Evolutionary conservation across 2,888 invertebrate species (phyloP).

Genomic region (Chalcis sispes): DNA sequence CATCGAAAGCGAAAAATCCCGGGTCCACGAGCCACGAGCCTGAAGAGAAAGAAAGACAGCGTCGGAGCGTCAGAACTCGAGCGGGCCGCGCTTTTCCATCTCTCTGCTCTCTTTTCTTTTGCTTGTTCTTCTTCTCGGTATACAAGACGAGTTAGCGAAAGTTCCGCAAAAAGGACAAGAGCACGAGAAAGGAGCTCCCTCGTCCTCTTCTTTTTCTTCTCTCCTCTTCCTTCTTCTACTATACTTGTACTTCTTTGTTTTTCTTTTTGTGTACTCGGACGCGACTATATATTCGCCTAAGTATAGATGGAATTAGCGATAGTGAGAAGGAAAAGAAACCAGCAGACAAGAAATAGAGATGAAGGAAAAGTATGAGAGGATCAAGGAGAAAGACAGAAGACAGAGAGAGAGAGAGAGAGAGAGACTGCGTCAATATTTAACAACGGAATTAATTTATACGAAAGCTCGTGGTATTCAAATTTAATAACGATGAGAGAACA

Average conservation of each 20-base stretch:
- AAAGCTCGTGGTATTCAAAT: constrained; percentile 24
- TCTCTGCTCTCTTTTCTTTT: constrained; percentile 51
- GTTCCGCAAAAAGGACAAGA: constrained; percentile 43
- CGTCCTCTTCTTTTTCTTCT: background rate
- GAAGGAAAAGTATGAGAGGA: background rate
- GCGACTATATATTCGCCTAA: constrained; percentile 35
- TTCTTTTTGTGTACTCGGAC: background rate
- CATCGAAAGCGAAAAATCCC: constrained; percentile 52
- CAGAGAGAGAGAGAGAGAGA: background rate
- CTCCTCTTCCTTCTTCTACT: background rate
- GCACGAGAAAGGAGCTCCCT: constrained; percentile 4
- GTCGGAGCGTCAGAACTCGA: constrained; percentile 11
- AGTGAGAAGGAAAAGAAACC: constrained; percentile 20
- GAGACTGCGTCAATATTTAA: constrained; percentile 46
- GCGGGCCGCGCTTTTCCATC: constrained; percentile 11
- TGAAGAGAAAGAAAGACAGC: background rate
- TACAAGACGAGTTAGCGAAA: constrained; percentile 51
- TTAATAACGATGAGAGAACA: constrained; percentile 31
- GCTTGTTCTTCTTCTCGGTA: constrained; percentile 54
- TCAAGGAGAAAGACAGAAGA: background rate
- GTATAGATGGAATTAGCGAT: constrained; percentile 49
- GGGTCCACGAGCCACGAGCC: background rate
- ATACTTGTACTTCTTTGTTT: background rate
- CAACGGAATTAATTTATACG: constrained; percentile 43
- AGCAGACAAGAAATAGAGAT: background rate